Base-by-base conservation (phyloP, 2,888 invertebrate species). In the Hecatera dysodea region DNA sequence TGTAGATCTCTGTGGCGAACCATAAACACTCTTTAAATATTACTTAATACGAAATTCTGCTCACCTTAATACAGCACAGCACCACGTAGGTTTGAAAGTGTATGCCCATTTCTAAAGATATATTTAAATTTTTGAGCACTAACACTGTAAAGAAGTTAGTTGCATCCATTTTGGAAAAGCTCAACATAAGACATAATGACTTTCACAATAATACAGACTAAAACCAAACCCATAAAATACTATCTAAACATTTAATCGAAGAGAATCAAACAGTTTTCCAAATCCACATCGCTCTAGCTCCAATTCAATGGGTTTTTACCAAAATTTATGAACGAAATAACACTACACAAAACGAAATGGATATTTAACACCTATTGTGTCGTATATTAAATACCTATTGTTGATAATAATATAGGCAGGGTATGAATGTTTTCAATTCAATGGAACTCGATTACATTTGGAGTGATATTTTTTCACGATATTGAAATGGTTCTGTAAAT, bases 371-470 rank as follows among this genome's bases (percentile, higher is more conserved):
- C 66, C 82, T 62, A 75, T 84, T 84, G 79, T 84, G 65, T 55
- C 62, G 67, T 69, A 59, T 73, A 79, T 69, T 79, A 76, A 79
- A 81, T 64, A 71, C 61, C 59, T 59, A 70, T 69, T 68, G 75
- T 76, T 55, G 50, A 71, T 76, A 80, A 84, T 84, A 86, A 81
- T 78, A 81, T 78, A 81, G 75, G 70, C 63, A 67, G 72, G 77
- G 71, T 80, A 77, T 72, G 60, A 76, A 67, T 66, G 64, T 81
- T 82, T 82, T 75, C 72, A 77, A 81, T 85, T 81, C 65, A 81
- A 80, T 85, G 61, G 72, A 64, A 59, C 61, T 63, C 67, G 42
- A 72, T 72, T 80, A 65, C 56, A 74, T 78, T 81, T 62, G 61
- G 44, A 52, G 56, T 55, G 46, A 67, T 12, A 5, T 52, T n/a